phyloP scores from a whole-genome alignment of 1,140 invertebrate species.

The Brachionus rotundiformis region DNA sequence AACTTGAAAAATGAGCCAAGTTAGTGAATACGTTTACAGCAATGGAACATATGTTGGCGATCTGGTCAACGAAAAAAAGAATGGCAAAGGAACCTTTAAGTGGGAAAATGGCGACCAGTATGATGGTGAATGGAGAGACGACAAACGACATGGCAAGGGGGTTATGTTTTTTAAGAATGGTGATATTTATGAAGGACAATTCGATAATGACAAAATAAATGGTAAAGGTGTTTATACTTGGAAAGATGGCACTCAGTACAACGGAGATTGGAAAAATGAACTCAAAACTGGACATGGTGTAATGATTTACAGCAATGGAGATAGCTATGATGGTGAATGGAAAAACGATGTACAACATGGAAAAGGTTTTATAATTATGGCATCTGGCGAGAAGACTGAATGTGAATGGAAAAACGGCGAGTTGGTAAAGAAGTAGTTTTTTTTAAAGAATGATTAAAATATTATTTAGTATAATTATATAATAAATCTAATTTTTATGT shows the following conservation, averaged over 20 bases:
- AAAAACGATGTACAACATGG: conserved; percentile 13
- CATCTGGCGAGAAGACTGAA: background rate
- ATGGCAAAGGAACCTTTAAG: conserved; percentile 24
- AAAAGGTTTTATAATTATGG: background rate
- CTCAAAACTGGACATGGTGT: background rate
- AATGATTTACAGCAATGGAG: background rate
- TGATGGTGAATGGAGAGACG: conserved; percentile 39
- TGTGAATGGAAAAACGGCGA: conserved; percentile 17
- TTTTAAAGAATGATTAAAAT: background rate
- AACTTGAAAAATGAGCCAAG: conserved; percentile 63
- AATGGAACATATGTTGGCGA: conserved; percentile 53
- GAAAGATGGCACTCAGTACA: conserved; percentile 13
- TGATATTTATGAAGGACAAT: conserved; percentile 22
- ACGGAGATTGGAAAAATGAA: conserved; percentile 17
- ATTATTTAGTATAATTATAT: conserved; percentile 28
- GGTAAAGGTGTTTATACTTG: conserved; percentile 36
- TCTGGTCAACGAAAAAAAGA: background rate
- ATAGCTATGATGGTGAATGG: conserved; percentile 38
- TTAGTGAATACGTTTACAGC: conserved; percentile 62
- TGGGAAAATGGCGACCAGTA: conserved; percentile 53
- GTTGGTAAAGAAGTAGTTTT: background rate
- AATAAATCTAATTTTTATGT: too few relatives aligned
- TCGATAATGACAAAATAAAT: background rate
- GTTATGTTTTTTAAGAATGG: conserved; percentile 20
- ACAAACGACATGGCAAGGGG: conserved; percentile 12